Evolutionary conservation across 2,888 invertebrate species (phyloP), one percentile per base, ranked within the genome.

Genomic region (Lepidochrysops patricia): DNA sequence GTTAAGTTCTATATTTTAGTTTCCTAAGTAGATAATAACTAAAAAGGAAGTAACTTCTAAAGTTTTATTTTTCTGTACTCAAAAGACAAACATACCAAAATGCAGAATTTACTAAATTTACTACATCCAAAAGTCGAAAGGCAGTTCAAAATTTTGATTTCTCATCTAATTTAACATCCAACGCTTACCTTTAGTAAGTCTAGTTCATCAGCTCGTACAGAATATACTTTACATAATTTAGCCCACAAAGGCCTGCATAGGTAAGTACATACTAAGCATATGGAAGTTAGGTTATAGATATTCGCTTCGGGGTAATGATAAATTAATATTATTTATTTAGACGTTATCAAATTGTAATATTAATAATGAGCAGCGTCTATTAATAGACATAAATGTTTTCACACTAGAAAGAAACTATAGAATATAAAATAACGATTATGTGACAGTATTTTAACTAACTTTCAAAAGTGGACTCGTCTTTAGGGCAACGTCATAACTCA

Each of bases 161-260:
- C 43, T 43, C 19, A 23, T 19, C 29, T 29, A 29, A 29, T 29
- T 7, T 37, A 43, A 43, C 19, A 23, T 23, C 7, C 43, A 34
- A n/a, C 43, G 43, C 43, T 43, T 43, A 43, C 43, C 43, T 43
- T n/a, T n/a, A n/a, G n/a, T n/a, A n/a, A n/a, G n/a, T n/a, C 19
- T 43, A 43, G 7, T 12, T 43, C 43, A 43, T 43, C 43, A 43
- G 43, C 43, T 15, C 15, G 19, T 43, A 19, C 43, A 23, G 43
- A 43, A 43, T 43, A 43, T 43, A 19, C 19, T 43, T 43, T 43
- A 43, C 43, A 43, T 43, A 43, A 43, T 43, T 43, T 43, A 43
- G 43, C 12, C 12, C 43, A 43, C 43, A 43, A 43, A 43, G 43
- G 43, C 12, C 34, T 34, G 19, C 19, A 19, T n/a, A n/a, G n/a